These are phyloP conservation scores for Ephydatia muelleri DNA, from an alignment of 37 sponge, comb jelly and placozoan genomes.

Conservation along the genomic window DNA sequence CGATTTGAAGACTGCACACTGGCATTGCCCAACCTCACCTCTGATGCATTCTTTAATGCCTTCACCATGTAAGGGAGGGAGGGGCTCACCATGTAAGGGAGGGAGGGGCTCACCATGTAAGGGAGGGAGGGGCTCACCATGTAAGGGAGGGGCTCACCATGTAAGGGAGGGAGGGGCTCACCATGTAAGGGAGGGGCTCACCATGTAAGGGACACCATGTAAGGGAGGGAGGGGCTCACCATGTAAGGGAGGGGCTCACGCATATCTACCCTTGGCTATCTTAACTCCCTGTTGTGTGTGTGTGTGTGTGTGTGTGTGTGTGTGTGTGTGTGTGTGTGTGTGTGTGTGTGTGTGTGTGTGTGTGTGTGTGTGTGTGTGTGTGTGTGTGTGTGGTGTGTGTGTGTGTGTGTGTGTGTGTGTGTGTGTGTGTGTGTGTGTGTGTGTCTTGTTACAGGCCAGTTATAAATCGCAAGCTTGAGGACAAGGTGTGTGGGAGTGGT, in stretches of 20 bases:
- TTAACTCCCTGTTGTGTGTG: too few species aligned
- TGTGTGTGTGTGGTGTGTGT: too few species aligned
- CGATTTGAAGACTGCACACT: constrained; percentile 84
- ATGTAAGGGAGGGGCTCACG: too few species aligned
- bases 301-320: too few species aligned
- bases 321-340: too few species aligned
- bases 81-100: not conserved
- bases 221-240: not conserved
- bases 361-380: not conserved
- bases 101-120: too few species aligned
- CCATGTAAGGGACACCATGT: too few species aligned
- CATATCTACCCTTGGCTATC: too few species aligned
- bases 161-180: constrained; percentile 22
- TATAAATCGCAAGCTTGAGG: constrained; percentile 89
- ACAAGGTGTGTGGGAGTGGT: constrained; percentile 87
- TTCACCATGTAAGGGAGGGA: constrained; percentile 74
- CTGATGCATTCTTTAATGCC: constrained; percentile 85
- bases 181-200: too few species aligned
- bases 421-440: not conserved
- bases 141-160: too few species aligned
- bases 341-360: not conserved
- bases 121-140: too few species aligned
- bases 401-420: too few species aligned
- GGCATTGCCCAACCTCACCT: constrained; percentile 78
- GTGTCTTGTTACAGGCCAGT: constrained; percentile 64